Base-by-base conservation (phyloP, 2,888 invertebrate genomes). In the Heteropelma amictum region DNA sequence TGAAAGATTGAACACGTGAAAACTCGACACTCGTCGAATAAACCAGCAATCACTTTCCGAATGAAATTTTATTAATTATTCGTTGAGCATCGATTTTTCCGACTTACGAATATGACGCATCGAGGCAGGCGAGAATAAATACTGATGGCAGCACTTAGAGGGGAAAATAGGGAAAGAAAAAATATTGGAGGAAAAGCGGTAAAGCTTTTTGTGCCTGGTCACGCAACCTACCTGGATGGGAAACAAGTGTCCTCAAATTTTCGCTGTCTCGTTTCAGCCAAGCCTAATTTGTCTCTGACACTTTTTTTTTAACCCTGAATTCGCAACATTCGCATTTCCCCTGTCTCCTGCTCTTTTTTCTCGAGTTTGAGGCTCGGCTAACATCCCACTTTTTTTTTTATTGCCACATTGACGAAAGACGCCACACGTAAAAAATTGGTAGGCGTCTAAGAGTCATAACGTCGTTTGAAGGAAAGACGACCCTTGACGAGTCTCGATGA, bases 311-410 rank as follows among this genome's bases (percentile, higher is more conserved):
- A 26, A 30, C 17, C 45, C 33, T 33, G 5, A 12, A 23, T 35
- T 17, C 23, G 26, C 30, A 60, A 60, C 67, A 68, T 76, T 73
- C 64, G 76, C 64, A 76, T 76, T 68, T 61, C 53, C 54, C n/a
- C n/a, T n/a, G n/a, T 45, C 69, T 42, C 69, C 69, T 49, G 28
- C 60, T 68, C 56, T 54, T 14, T 40, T 40, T 17, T 42, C 53
- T 19, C 14, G 35, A 53, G 21, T 47, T 1, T 6, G 10, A 23
- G 47, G 61, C 51, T 71, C 71, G 75, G 75, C 75, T 61, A 79
- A 49, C 79, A 76, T 83, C 80, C 81, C 77, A 76, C 54, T 73
- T 76, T 71, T 72, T 80, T 78, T 79, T 72, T 75, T 65, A 69
- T 58, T 63, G 51, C 38, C 69, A 76, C 45, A 54, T 40, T 47